These are phyloP conservation scores for Cygnus atratus DNA, from an alignment of 2,113 vertebrate genomes.

Conservation along the genomic window DNA sequence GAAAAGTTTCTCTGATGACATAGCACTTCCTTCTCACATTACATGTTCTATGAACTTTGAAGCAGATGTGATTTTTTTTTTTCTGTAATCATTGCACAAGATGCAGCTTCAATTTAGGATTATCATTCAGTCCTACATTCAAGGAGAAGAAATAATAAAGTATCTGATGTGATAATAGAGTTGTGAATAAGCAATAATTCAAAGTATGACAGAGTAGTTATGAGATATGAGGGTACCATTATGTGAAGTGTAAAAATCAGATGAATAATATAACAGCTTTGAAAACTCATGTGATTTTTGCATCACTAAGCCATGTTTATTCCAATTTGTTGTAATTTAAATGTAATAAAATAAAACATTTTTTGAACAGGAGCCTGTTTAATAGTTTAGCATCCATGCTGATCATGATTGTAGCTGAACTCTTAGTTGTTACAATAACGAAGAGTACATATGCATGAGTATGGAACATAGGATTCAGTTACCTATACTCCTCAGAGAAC, in stretches of 20 bases:
- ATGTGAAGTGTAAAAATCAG: conserved; percentile 1
- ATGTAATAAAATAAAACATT: background rate
- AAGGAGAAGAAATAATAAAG: background rate
- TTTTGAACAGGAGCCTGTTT: background rate
- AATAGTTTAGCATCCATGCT: background rate
- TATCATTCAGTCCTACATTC: background rate
- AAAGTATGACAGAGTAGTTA: background rate
- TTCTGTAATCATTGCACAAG: background rate
- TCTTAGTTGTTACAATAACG: background rate
- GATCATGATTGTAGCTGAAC: background rate
- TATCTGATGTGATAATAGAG: background rate
- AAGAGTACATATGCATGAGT: background rate
- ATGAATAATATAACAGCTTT: conserved; percentile 1
- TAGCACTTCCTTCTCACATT: background rate
- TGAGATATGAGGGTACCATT: background rate
- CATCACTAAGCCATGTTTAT: background rate
- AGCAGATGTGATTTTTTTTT: background rate
- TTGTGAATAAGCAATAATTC: conserved; percentile 5
- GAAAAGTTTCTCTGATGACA: background rate
- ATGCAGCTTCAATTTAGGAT: background rate
- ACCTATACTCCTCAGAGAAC: background rate
- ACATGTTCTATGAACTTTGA: background rate
- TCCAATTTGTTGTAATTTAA: conserved; percentile 2
- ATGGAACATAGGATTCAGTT: background rate
- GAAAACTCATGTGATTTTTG: conserved; percentile 1